Base-by-base conservation (phyloP, 2,888 invertebrate genomes). In the Eutolmus rufibarbis region DNA sequence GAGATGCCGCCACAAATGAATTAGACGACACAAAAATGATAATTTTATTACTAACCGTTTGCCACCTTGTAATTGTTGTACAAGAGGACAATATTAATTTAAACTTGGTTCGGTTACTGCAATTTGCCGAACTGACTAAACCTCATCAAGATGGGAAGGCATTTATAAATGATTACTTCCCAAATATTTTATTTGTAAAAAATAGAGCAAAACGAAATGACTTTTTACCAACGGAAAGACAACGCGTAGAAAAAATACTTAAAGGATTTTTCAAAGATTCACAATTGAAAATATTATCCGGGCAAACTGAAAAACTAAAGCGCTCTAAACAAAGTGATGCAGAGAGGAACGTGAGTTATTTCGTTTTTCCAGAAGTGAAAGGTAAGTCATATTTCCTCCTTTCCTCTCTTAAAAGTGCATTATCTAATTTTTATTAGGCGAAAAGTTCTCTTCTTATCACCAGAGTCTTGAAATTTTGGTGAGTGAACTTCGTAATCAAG, bases 41-140 rank as follows among this genome's bases (percentile, higher is more conserved):
- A 16, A 95, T 97, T 0, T 97, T 97, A 91, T 92, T 98, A 85
- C 95, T 98, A 93, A 96, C 97, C 2, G 96, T 98, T 56, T 98
- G 98, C 90, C 98, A 99, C 92, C 95, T 98, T 1, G 94, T 99
- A 8, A 94, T 99, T 87, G 95, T 98, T 51, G 96, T 97, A 0
- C 96, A 98, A 91, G 98, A 98, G 91, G 98, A 97, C 95, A 97
- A 97, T 91, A 94, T 96, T 3, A 97, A 97, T 92, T 95, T 97
- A 87, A 97, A 97, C 92, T 94, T 96, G 90, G 91, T 96, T 88
- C 96, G 97, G 95, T 92, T 92, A 3, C 86, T 91, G 2, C 90
- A 91, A 81, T 91, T 91, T 66, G 92, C 92, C 0, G 90, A 92
- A 86, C 90, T 91, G 31, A 90, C 92, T 43, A 94, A 94, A 5